Evolutionary conservation across 2,113 vertebrate genomes (phyloP).

Genomic region (Poecilia latipinna): DNA sequence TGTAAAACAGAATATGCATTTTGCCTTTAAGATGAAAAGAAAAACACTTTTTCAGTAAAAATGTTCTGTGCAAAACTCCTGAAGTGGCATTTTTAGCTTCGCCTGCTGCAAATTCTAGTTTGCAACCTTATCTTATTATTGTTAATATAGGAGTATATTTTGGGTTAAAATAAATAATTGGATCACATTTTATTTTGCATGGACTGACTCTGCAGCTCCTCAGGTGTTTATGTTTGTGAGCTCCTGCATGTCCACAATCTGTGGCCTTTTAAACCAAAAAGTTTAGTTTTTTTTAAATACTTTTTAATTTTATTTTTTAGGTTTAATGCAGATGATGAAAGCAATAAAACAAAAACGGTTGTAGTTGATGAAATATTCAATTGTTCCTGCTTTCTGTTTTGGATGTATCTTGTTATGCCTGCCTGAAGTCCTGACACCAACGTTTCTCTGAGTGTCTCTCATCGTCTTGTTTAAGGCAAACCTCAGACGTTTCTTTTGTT

Average conservation of each 20-base stretch:
- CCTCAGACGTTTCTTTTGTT: background rate
- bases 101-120: no score
- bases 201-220: constrained; percentile 4
- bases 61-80: no score
- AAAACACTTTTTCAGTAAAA: no score
- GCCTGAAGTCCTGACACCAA: background rate
- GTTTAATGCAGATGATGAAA: background rate
- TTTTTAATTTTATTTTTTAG: background rate
- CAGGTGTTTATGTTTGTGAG: background rate
- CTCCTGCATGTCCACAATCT: background rate
- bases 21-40: no score
- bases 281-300: background rate
- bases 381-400: background rate
- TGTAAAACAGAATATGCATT: no score
- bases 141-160: constrained; percentile 21
- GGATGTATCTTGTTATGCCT: background rate
- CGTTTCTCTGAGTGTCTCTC: background rate
- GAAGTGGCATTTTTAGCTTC: no score
- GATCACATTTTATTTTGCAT: background rate
- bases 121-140: background rate
- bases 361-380: background rate
- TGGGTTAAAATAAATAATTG: constrained; percentile 2
- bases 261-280: constrained; percentile 13
- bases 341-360: background rate
- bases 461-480: background rate